Base-by-base conservation (phyloP, 1,140 invertebrate species). In the Aphaenogaster ashmeadi region DNA sequence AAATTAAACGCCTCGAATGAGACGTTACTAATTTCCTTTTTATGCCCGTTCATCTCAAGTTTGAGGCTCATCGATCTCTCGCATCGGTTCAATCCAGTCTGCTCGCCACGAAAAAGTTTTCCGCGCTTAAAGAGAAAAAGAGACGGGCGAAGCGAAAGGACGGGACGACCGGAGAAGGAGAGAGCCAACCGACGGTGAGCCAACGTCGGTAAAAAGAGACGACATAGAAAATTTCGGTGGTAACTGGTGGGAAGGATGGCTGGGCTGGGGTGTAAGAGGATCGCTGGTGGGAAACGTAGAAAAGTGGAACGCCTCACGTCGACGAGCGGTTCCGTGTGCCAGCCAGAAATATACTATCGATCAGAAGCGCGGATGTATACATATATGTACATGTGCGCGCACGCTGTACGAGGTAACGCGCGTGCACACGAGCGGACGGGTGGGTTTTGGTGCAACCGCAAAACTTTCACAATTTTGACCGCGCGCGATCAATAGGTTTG, bases 401-500 rank as follows among this genome's bases (percentile, higher is more conserved):
- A 27, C 41, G 50, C 41, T n/a, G 44, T 27, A 27, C 33, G 41
- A 9, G 56, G 52, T 75, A 83, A 58, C 54, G 66, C 50, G 52
- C 60, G 50, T 60, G n/a, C 58, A 67, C 21, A 27, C 56, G 41
- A 41, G 85, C 44, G 38, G 15, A 52, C 18, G 78, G 64, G 21
- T 7, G 13, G 52, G 62, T 62, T 66, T 33, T 8, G 64, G 27
- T 13, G 52, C 36, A 54, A 54, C 21, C 74, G 58, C 84, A 67
- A 84, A 92, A 91, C 88, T 91, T 92, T 91, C 74, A 91, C 88
- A 92, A 92, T 92, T 92, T 92, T 90, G 74, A 84, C 84, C 84
- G 79, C 27, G 66, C 64, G 60, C 67, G 69, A 84, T 71, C 75
- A 79, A 89, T 91, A 71, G 88, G 41, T 71, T 77, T 50, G 13